phyloP scores from a whole-genome alignment of 2,797 vertebrate species.

The Falco columbarius region DNA sequence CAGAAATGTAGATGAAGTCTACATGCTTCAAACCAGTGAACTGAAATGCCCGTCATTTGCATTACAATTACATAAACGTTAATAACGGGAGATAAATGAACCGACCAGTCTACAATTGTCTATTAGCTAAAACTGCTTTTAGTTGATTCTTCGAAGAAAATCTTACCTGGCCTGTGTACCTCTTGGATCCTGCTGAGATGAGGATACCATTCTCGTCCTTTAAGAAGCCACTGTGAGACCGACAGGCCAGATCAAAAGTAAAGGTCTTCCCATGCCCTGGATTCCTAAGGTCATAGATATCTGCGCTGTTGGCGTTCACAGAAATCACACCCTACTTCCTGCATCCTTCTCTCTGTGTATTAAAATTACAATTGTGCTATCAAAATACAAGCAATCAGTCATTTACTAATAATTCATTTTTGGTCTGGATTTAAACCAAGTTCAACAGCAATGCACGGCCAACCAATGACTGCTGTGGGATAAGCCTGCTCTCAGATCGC shows the following conservation, averaged over 20 bases:
- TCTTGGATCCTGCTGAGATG: constrained; percentile 77
- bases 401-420: background rate
- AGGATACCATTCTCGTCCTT: constrained; percentile 75
- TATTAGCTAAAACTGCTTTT: background rate
- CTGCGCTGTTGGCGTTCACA: constrained; percentile 79
- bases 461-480: background rate
- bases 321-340: constrained; percentile 81
- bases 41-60: background rate
- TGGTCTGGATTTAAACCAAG: background rate
- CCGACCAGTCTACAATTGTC: background rate
- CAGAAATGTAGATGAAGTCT: background rate
- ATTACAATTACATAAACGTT: background rate
- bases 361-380: background rate
- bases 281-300: constrained; percentile 81
- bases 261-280: constrained; percentile 76
- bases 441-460: background rate
- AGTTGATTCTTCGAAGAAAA: background rate
- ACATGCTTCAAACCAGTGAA: background rate
- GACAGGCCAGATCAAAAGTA: constrained; percentile 83
- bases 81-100: background rate
- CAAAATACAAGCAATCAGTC: background rate
- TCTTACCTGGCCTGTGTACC: constrained; percentile 81
- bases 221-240: constrained; percentile 82
- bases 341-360: constrained; percentile 82
- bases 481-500: background rate